Base-by-base conservation (phyloP, 2,888 invertebrate genomes). In the Mantis religiosa region DNA sequence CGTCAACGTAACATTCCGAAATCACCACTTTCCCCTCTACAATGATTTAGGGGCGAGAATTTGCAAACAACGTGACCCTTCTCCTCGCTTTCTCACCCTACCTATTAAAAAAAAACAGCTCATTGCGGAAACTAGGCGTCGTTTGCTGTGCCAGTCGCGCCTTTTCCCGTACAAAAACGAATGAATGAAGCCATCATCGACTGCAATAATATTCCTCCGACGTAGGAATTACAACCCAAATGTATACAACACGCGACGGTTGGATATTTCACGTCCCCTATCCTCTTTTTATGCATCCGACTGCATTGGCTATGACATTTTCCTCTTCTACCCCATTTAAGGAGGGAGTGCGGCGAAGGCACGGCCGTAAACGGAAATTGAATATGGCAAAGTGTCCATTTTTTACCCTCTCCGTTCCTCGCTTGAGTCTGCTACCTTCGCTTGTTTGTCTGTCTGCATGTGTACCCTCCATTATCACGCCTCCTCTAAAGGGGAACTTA, bases 281-380 rank as follows among this genome's bases (percentile, higher is more conserved):
- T 28, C 87, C 81, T 82, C 54, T 82, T 82, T 87, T 87, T 87
- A 87, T 87, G 54, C 54, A 82, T 87, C 30, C 87, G 87, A 82
- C 28, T 82, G 41, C 87, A 41, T 87, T 34, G 87, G 87, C 71
- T 82, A 27, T 87, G 87, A 87, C 87, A 87, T 87, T 84, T 87
- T 83, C 54, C 82, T 34, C 88, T 88, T 89, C 89, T 88, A 88
- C 88, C 88, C 88, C 88, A 89, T 89, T 88, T 88, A 85, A 85
- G 83, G 47, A 82, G 89, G 47, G 81, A 84, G 89, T 83, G 88
- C 85, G 83, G 47, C 34, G 89, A 34, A 82, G 82, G 89, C 82
- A 85, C 71, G 83, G 85, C 86, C 86, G 88, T 88, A 83, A 81
- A 83, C 89, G 89, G 89, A 89, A 89, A 89, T 89, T 89, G 88